phyloP scores from a whole-genome alignment of 2,113 vertebrate species.

The Pseudolaguvia tuberculata region DNA sequence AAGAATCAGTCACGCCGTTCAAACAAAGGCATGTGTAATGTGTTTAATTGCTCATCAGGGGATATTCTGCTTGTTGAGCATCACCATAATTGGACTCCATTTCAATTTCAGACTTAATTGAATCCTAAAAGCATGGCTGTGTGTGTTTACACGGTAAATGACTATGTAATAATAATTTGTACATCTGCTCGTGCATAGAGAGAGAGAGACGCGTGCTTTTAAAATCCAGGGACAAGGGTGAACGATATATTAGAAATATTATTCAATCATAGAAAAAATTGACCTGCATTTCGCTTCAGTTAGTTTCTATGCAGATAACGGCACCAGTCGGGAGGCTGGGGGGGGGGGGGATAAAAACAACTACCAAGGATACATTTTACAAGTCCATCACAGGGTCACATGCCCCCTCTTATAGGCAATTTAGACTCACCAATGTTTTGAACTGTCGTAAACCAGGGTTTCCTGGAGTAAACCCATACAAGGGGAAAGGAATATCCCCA shows the following conservation, averaged over 20 bases:
- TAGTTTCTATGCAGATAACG: not conserved
- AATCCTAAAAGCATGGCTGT: conserved; percentile 7
- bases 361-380: too few species aligned
- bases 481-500: too few species aligned
- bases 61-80: conserved; percentile 22
- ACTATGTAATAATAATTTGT: conserved; percentile 23
- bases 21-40: not conserved
- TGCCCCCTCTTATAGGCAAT: too few species aligned
- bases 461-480: too few species aligned
- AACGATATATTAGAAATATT: not conserved
- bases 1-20: not conserved
- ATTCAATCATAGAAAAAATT: not conserved
- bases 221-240: not conserved
- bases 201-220: not conserved
- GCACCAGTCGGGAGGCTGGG: too few species aligned
- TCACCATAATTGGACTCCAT: conserved; percentile 11
- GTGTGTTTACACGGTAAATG: conserved; percentile 17
- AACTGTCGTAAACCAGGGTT: too few species aligned
- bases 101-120: conserved; percentile 31
- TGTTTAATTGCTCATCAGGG: conserved; percentile 25
- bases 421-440: too few species aligned
- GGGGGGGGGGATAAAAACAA: too few species aligned
- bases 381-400: too few species aligned
- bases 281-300: not conserved
- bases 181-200: not conserved